Conservation (phyloP, 2,113 vertebrate genomes). For the Felis catus region DNA sequence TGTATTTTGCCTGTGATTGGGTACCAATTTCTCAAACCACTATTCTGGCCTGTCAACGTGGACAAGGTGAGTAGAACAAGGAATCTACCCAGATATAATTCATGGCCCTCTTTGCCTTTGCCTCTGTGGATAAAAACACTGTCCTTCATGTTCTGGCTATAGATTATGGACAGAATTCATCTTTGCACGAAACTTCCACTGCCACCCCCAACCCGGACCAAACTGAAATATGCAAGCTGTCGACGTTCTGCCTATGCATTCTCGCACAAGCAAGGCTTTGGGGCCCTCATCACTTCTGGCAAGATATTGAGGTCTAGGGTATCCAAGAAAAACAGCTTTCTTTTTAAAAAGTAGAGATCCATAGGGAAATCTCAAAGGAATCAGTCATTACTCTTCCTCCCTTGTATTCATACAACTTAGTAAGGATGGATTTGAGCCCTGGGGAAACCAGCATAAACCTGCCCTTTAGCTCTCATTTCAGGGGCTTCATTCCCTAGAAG, state of each 20-base stretch:
- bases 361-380: conserved; percentile 24
- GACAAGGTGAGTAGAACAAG: conserved; percentile 88
- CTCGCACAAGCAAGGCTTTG: conserved; percentile 94
- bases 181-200: conserved; percentile 84
- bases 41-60: conserved; percentile 87
- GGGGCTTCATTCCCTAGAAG: background rate
- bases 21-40: conserved; percentile 88
- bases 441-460: background rate
- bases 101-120: background rate
- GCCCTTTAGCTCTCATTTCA: background rate
- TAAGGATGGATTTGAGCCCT: background rate
- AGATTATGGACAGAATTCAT: conserved; percentile 77
- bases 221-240: conserved; percentile 81
- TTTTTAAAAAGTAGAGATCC: conserved; percentile 71
- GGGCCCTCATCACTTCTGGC: conserved; percentile 94
- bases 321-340: conserved; percentile 47
- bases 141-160: background rate
- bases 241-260: conserved; percentile 96
- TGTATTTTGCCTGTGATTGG: conserved; percentile 90
- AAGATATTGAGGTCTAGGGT: conserved; percentile 86
- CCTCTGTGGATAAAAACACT: conserved; percentile 21
- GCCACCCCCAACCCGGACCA: conserved; percentile 71
- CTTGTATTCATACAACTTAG: background rate
- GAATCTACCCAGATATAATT: background rate
- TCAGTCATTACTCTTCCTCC: background rate